A percentile compares a stretch with the other conserved stretches of the same genome.
Evolutionary conservation across 2,797 vertebrate species (phyloP).

Genomic region (Nasua narica): DNA sequence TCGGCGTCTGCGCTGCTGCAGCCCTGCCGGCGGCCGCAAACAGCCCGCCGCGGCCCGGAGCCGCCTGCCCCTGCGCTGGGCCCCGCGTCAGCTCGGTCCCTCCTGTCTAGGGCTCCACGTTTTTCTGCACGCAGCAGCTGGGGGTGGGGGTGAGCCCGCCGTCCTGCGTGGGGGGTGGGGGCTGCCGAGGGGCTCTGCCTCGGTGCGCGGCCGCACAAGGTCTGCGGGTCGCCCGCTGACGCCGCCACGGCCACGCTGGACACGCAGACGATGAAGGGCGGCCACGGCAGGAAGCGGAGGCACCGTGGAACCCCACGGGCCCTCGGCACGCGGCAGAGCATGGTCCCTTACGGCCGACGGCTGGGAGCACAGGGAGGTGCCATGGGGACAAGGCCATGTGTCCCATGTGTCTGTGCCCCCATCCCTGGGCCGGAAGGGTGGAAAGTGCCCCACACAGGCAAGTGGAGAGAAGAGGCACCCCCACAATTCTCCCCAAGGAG

Average conservation of each 20-base stretch:
- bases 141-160: fast-evolving
- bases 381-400: fast-evolving
- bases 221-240: fast-evolving
- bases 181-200: fast-evolving
- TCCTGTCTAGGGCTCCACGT: not conserved
- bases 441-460: fast-evolving
- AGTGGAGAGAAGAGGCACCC: too few species aligned
- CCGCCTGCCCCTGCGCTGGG: not conserved
- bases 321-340: fast-evolving
- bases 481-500: not conserved
- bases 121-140: fast-evolving
- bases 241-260: fast-evolving
- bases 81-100: too few species aligned
- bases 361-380: fast-evolving
- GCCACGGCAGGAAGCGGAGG: too few species aligned
- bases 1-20: fast-evolving
- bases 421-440: fast-evolving
- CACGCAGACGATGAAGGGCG: too few species aligned
- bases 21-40: too few species aligned
- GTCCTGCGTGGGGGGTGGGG: not conserved
- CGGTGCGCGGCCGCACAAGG: fast-evolving
- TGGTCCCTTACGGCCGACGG: fast-evolving
- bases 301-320: not conserved
- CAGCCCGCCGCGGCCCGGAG: too few species aligned
- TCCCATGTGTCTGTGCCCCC: not conserved